phyloP scores from a whole-genome alignment of 2,888 invertebrate species.

The Nezara viridula region DNA sequence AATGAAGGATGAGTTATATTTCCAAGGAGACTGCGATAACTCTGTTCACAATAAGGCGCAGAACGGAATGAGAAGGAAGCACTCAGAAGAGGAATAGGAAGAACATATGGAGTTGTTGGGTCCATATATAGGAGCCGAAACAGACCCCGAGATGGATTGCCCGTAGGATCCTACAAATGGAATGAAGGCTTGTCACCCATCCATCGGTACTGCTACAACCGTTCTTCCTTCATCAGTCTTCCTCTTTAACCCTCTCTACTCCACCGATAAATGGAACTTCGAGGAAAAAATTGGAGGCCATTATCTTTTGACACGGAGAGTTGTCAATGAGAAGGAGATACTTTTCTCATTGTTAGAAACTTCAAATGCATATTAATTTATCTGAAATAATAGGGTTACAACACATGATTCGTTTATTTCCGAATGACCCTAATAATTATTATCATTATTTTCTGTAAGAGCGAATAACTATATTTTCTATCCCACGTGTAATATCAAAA shows the following conservation, averaged over 20 bases:
- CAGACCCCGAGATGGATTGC: not conserved
- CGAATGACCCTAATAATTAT: no score
- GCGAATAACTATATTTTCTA: no score
- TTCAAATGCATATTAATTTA: no score
- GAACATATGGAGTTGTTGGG: slow-evolving; percentile 4
- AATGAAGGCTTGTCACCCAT: slow-evolving; percentile 48
- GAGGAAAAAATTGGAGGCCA: not conserved
- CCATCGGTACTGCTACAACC: not conserved
- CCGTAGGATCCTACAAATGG: slow-evolving; percentile 20
- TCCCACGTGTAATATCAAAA: no score
- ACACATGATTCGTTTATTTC: no score
- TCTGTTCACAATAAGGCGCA: not conserved
- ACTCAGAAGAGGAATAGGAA: not conserved
- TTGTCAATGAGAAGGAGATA: not conserved
- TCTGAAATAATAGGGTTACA: no score
- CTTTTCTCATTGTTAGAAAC: not conserved
- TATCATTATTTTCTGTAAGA: no score
- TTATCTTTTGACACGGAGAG: not conserved
- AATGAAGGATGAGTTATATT: no score
- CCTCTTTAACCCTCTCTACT: not conserved
- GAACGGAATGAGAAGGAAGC: not conserved
- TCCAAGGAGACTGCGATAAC: not conserved
- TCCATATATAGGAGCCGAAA: slow-evolving; percentile 2
- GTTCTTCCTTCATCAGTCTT: slow-evolving; percentile 41
- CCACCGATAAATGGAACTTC: slow-evolving; percentile 35